Evolutionary conservation across 2,113 vertebrate species (phyloP).

Genomic region (Nestor notabilis): DNA sequence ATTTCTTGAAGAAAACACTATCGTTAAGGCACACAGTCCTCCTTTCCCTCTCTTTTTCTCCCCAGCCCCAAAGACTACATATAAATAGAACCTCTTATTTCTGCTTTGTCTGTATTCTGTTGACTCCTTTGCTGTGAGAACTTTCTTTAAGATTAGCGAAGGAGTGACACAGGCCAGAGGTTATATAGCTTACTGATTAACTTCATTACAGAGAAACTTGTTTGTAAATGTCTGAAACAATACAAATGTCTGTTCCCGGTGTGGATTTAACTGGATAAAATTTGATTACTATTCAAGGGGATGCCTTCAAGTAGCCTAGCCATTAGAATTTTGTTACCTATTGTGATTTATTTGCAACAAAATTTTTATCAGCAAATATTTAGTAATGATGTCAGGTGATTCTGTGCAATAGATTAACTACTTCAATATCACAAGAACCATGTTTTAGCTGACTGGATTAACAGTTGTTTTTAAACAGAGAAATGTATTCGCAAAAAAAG

Average conservation of each 20-base stretch:
- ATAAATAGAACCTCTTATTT: slow-evolving; percentile 2
- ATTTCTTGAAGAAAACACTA: slow-evolving; percentile 60
- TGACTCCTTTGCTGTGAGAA: slow-evolving; percentile 50
- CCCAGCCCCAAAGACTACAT: not conserved
- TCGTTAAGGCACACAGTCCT: not conserved
- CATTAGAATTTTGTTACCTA: not conserved
- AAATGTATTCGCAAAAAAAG: not conserved
- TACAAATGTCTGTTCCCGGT: slow-evolving; percentile 4
- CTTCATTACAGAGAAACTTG: slow-evolving; percentile 71
- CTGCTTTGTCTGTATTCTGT: slow-evolving; percentile 53
- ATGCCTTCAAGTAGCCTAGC: not conserved
- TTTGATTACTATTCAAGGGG: not conserved
- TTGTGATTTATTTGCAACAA: not conserved
- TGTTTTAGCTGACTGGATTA: not conserved
- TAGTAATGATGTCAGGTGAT: not conserved
- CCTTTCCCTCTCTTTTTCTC: not conserved
- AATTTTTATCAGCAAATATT: not conserved
- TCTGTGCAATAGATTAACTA: not conserved
- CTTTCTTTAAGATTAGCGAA: slow-evolving; percentile 75
- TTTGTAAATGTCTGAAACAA: slow-evolving; percentile 71
- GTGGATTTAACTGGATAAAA: not conserved
- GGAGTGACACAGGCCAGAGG: slow-evolving; percentile 87
- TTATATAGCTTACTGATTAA: slow-evolving; percentile 94
- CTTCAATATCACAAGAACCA: not conserved
- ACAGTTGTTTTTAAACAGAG: not conserved